These are phyloP conservation scores for Bombus balteatus DNA, from an alignment of 1,140 invertebrate species.

Conservation along the genomic window DNA sequence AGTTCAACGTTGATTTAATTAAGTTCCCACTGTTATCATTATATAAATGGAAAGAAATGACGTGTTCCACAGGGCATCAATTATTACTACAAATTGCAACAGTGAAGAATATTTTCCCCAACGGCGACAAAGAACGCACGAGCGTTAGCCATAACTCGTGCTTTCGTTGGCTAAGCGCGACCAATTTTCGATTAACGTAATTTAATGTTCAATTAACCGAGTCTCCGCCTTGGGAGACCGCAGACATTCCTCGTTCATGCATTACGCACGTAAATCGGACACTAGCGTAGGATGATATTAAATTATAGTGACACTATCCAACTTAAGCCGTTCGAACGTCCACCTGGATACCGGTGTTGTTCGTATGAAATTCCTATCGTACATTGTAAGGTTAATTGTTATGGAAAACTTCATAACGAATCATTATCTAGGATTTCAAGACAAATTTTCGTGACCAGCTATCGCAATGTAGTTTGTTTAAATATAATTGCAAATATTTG, in stretches of 20 bases:
- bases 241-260: conserved; percentile 20
- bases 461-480: not conserved
- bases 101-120: not conserved
- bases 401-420: not conserved
- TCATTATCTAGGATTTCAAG: rapidly evolving
- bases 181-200: conserved; percentile 30
- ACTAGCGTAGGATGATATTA: conserved; percentile 2
- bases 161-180: not conserved
- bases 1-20: not conserved
- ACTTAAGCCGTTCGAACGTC: conserved; percentile 2
- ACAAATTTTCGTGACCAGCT: not conserved
- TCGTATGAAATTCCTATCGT: not conserved
- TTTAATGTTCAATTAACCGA: conserved; percentile 45
- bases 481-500: not conserved
- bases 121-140: not conserved
- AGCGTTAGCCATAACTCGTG: too few species aligned
- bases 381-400: not conserved
- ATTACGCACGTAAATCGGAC: conserved; percentile 11
- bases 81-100: not conserved
- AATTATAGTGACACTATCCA: not conserved
- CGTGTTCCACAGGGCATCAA: not conserved
- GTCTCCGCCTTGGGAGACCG: not conserved
- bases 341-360: not conserved
- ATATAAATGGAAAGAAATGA: not conserved
- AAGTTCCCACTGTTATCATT: not conserved